phyloP scores from a whole-genome alignment of 1,140 invertebrate species.

The Drosophila sp. region DNA sequence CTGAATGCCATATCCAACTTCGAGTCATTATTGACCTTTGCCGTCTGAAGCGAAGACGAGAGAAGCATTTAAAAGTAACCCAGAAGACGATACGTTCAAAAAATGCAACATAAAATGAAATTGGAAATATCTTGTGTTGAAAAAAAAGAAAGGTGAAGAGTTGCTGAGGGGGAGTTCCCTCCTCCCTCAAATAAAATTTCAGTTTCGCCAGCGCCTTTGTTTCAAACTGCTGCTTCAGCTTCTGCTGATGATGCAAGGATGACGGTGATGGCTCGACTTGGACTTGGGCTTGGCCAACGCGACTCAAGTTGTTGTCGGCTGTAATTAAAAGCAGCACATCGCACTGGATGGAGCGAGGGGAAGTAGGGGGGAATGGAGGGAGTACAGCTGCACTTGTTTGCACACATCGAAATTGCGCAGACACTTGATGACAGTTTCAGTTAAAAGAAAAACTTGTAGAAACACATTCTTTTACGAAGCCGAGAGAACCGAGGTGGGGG shows the following conservation, averaged over 20 bases:
- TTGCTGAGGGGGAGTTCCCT: background rate
- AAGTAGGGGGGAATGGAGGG: slow-evolving; percentile 6
- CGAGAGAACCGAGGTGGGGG: background rate
- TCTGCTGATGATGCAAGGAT: slow-evolving; percentile 71
- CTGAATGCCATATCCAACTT: slow-evolving; percentile 56
- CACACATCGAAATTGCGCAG: slow-evolving; percentile 77
- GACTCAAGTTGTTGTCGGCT: slow-evolving; percentile 66
- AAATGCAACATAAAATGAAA: slow-evolving; percentile 47
- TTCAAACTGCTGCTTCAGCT: slow-evolving; percentile 26
- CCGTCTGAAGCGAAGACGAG: slow-evolving; percentile 38
- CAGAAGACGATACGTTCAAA: slow-evolving; percentile 21
- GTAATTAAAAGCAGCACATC: slow-evolving; percentile 74
- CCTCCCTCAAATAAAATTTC: background rate
- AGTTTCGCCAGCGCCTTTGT: slow-evolving; percentile 1
- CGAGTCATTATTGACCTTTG: slow-evolving; percentile 13
- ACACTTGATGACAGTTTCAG: slow-evolving; percentile 79
- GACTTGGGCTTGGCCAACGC: slow-evolving; percentile 40
- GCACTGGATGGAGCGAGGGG: slow-evolving; percentile 10
- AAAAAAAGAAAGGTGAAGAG: slow-evolving; percentile 1
- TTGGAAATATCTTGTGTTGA: slow-evolving; percentile 33
- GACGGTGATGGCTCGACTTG: slow-evolving; percentile 61
- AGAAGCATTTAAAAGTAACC: slow-evolving; percentile 66
- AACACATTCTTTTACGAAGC: slow-evolving; percentile 46
- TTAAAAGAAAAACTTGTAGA: slow-evolving; percentile 73
- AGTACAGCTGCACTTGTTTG: slow-evolving; percentile 62